phyloP scores from a whole-genome alignment of 2,888 invertebrate genomes.

The Deroplatys truncata region DNA sequence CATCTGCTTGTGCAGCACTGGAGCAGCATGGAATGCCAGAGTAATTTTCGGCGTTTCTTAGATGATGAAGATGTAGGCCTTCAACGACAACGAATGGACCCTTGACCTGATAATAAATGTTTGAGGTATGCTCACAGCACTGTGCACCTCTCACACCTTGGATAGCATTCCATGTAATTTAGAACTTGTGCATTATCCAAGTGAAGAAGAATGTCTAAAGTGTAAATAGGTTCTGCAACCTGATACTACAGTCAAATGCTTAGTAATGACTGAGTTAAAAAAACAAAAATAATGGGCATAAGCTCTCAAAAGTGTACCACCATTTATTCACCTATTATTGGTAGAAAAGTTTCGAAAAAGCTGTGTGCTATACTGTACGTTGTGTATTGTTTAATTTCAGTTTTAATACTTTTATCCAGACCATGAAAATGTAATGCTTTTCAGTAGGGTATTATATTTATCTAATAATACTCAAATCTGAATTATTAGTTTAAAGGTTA shows the following conservation, averaged over 20 bases:
- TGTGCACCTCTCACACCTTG: not conserved
- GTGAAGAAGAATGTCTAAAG: not conserved
- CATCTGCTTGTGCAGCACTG: slow-evolving; percentile 68
- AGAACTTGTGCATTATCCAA: not conserved
- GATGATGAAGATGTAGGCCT: slow-evolving; percentile 30
- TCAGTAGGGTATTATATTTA: not conserved
- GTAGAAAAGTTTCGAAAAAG: not conserved
- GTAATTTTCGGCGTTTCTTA: slow-evolving; percentile 39
- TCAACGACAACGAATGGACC: slow-evolving; percentile 26
- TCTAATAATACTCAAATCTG: not conserved
- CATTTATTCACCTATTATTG: not conserved
- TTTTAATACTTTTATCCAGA: not conserved
- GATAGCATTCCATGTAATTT: not conserved
- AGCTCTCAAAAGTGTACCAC: not conserved
- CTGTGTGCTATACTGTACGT: not conserved
- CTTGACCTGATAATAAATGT: not conserved
- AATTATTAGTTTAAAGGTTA: not conserved
- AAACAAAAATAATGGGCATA: not conserved
- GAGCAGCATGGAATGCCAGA: slow-evolving; percentile 69
- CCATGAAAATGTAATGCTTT: not conserved
- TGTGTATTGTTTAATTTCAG: not conserved
- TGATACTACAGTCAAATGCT: too few species aligned
- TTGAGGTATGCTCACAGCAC: not conserved
- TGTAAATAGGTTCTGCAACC: not conserved
- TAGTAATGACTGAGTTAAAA: not conserved